These are phyloP conservation scores for Nymphicus hollandicus DNA, from an alignment of 2,113 vertebrate species.

Conservation along the genomic window DNA sequence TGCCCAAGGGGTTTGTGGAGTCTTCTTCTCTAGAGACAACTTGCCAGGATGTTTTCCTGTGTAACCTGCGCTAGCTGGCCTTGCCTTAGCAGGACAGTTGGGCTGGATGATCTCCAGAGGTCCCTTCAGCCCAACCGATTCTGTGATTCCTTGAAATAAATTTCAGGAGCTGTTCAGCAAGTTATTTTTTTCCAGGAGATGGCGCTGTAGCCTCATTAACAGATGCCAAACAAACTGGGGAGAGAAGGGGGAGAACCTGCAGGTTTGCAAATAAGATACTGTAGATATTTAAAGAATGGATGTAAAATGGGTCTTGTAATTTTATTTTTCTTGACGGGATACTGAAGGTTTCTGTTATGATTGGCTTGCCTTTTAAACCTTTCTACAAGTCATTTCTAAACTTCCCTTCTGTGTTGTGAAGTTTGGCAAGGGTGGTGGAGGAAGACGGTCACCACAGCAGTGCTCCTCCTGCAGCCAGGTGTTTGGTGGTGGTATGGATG, in stretches of 20 bases:
- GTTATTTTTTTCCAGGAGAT: constrained; percentile 67
- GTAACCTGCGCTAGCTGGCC: background rate
- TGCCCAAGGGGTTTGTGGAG: background rate
- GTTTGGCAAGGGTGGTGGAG: background rate
- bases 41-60: background rate
- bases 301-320: background rate
- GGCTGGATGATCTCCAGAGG: background rate
- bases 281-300: background rate
- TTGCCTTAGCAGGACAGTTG: background rate
- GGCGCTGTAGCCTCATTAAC: constrained; percentile 61
- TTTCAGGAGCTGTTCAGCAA: background rate
- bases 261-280: fast-evolving
- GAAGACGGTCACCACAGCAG: fast-evolving
- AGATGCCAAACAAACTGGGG: background rate
- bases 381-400: background rate
- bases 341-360: background rate
- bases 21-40: background rate
- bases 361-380: background rate
- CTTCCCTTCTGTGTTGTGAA: fast-evolving
- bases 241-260: background rate
- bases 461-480: background rate
- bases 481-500: background rate
- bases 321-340: background rate
- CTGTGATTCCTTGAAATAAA: background rate
- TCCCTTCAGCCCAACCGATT: background rate